A percentile compares a stretch with the other conserved stretches of the same genome.
Evolutionary conservation across 2,113 vertebrate species (phyloP).

Genomic region (Solenodon paradoxus): DNA sequence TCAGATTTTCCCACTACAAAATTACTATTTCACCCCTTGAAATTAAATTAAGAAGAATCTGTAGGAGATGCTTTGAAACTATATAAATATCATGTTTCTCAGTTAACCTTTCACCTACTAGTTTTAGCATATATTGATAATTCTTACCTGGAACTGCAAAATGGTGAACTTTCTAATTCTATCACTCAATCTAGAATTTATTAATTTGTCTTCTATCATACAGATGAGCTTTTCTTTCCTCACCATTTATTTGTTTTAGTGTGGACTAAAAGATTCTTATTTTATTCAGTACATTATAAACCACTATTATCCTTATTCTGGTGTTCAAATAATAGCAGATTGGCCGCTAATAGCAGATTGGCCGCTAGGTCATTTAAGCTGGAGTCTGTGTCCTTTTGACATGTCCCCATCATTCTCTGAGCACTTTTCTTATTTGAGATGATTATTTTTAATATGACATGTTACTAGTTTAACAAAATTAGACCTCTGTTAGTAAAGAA

Average conservation of each 20-base stretch:
- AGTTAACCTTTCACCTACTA: neutral
- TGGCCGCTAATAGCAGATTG: too few species aligned
- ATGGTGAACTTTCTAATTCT: slow-evolving; percentile 5
- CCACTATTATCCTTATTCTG: neutral
- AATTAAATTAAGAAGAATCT: neutral
- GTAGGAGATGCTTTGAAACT: neutral
- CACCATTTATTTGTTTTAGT: neutral
- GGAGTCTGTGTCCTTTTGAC: neutral
- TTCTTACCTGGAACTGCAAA: slow-evolving; percentile 8
- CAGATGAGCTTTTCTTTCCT: neutral
- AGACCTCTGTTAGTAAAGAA: neutral
- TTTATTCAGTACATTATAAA: neutral
- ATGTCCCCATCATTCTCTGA: neutral
- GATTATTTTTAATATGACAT: neutral
- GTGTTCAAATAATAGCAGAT: too few species aligned
- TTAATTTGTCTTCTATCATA: neutral
- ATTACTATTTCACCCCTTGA: neutral
- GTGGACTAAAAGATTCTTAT: neutral
- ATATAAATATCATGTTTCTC: neutral
- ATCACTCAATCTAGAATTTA: neutral
- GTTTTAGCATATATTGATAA: neutral
- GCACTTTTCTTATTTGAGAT: neutral
- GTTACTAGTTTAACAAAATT: neutral
- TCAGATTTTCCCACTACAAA: neutral
- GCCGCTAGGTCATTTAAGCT: neutral